A percentile compares a stretch with the other conserved stretches of the same genome.
Evolutionary conservation across 2,797 vertebrate species (phyloP).

Genomic region (Enteromius anoplus): DNA sequence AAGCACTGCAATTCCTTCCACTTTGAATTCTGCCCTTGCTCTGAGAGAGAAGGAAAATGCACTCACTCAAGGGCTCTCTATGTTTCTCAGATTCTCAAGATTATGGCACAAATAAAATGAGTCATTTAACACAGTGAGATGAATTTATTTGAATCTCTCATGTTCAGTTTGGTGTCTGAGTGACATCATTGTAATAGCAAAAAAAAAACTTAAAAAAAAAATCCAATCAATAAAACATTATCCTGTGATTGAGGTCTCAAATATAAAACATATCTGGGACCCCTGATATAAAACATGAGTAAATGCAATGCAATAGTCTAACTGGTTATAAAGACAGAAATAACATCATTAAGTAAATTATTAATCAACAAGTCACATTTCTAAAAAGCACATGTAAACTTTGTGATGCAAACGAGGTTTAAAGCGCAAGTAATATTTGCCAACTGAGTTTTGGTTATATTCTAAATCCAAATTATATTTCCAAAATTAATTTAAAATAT

Average conservation of each 20-base stretch:
- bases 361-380: background rate
- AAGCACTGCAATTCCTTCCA: constrained; percentile 47
- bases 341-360: background rate
- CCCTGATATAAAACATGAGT: background rate
- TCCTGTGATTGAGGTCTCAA: background rate
- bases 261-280: background rate
- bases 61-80: constrained; percentile 12
- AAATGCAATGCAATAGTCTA: background rate
- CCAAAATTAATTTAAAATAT: no score
- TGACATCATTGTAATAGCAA: background rate
- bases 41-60: constrained; percentile 26
- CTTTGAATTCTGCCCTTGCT: constrained; percentile 35
- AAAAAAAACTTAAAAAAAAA: background rate
- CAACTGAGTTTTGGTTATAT: background rate
- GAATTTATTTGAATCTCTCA: background rate
- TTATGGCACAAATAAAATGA: constrained; percentile 18
- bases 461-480: background rate
- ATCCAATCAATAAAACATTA: background rate
- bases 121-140: constrained; percentile 16
- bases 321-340: background rate
- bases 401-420: background rate
- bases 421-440: background rate
- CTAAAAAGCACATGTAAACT: background rate
- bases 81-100: constrained; percentile 6
- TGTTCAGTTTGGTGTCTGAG: background rate